Conservation (phyloP, 2,797 vertebrate species). For the Calcarius lapponicus region DNA sequence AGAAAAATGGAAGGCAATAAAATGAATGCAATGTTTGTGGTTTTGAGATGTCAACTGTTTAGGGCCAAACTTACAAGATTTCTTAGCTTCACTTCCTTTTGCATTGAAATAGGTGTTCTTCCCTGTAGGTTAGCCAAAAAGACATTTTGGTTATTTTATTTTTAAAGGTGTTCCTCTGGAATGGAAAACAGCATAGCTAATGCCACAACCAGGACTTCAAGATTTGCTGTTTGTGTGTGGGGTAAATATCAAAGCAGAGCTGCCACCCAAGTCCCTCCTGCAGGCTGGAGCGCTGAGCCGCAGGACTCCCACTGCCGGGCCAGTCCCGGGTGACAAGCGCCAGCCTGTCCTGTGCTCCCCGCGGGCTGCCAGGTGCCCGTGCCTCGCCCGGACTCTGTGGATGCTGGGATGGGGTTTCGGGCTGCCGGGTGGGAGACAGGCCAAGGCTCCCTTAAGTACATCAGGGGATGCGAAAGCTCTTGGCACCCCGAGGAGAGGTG, state of each 20-base stretch:
- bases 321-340: background rate
- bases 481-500: background rate
- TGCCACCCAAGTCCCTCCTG: background rate
- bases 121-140: background rate
- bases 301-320: background rate
- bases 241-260: background rate
- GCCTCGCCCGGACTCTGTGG: background rate
- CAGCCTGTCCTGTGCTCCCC: background rate
- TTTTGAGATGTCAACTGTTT: background rate
- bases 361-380: fast-evolving
- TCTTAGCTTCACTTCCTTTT: background rate
- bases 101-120: background rate
- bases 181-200: background rate
- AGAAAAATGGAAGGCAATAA: background rate
- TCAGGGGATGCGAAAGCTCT: background rate
- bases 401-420: background rate
- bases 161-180: background rate
- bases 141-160: background rate
- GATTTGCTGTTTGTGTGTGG: background rate
- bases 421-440: background rate
- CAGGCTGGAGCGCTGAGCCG: fast-evolving
- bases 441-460: background rate
- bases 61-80: background rate
- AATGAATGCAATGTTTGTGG: background rate
- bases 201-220: background rate